These are phyloP conservation scores for Germaria angustata DNA, from an alignment of 2,888 invertebrate genomes.

Conservation along the genomic window DNA sequence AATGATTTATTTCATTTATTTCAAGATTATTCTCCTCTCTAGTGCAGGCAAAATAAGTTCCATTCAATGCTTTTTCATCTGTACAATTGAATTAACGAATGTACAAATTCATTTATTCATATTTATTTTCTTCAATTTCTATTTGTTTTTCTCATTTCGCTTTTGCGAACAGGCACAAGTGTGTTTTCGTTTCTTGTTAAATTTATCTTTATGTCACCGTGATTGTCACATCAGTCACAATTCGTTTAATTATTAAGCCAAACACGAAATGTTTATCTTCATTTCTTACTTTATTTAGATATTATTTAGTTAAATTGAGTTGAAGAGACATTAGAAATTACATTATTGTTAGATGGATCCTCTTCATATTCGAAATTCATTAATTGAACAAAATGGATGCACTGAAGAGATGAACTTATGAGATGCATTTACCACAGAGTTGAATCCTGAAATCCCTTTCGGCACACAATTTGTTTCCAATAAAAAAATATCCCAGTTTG, in stretches of 20 bases:
- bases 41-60: constrained; percentile 15
- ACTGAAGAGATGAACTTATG: too few relatives aligned
- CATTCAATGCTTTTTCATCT: constrained; percentile 17
- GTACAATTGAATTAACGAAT: not conserved
- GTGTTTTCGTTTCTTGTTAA: not conserved
- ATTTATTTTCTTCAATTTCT: constrained; percentile 30
- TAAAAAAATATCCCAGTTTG: too few relatives aligned
- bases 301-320: not conserved
- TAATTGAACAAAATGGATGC: too few relatives aligned
- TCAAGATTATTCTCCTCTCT: not conserved
- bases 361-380: too few relatives aligned
- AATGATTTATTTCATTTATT: constrained; percentile 28
- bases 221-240: constrained; percentile 49
- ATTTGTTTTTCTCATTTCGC: constrained; percentile 42
- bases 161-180: not conserved
- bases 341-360: too few relatives aligned
- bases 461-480: too few relatives aligned
- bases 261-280: not conserved
- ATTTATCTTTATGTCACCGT: constrained; percentile 4
- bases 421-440: too few relatives aligned
- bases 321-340: not conserved
- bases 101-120: not conserved
- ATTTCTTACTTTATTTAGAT: too few relatives aligned
- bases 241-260: constrained; percentile 25
- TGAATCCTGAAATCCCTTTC: too few relatives aligned